phyloP scores from a whole-genome alignment of 2,113 vertebrate genomes.

The rabbit (Oryctolagus cuniculus) region mOryCun1.1 NC_091434.1:142970001-142970500 shows the following conservation, averaged over 20 bases:
- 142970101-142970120: neutral
- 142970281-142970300: neutral
- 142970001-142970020: neutral
- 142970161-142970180: neutral
- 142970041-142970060: neutral
- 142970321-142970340: neutral
- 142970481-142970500: too few relatives aligned
- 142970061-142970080: neutral
- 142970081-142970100: neutral
- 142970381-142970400: too few relatives aligned
- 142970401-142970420: too few relatives aligned
- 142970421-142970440: too few relatives aligned
- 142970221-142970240: neutral
- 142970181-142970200: neutral
- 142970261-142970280: conserved; percentile 22
- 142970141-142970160: neutral
- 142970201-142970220: neutral
- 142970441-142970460: too few relatives aligned
- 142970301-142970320: neutral
- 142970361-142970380: neutral
- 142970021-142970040: neutral
- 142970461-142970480: too few relatives aligned
- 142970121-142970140: neutral
- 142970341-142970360: neutral
- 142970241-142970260: neutral